These are phyloP conservation scores for Zingel zingel DNA, from an alignment of 2,113 vertebrate genomes.

Conservation along the genomic window DNA sequence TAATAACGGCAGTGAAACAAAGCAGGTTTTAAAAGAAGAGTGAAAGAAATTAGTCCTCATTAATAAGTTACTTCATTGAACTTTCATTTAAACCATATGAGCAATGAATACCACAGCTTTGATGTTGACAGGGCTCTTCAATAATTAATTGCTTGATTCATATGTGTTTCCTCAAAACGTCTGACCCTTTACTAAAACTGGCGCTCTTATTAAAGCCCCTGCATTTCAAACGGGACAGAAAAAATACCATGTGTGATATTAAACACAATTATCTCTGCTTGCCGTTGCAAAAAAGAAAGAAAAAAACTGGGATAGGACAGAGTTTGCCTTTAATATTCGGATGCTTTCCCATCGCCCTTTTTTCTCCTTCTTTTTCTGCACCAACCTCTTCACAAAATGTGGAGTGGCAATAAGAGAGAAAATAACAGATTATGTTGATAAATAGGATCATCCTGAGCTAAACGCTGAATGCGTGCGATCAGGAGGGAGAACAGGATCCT, in stretches of 20 bases:
- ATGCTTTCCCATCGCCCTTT: not conserved
- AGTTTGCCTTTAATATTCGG: slow-evolving; percentile 18
- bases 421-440: slow-evolving; percentile 71
- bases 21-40: slow-evolving; percentile 61
- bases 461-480: slow-evolving; percentile 74
- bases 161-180: slow-evolving; percentile 80
- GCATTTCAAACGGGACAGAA: slow-evolving; percentile 57
- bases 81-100: slow-evolving; percentile 76
- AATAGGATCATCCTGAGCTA: slow-evolving; percentile 78
- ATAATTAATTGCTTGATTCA: slow-evolving; percentile 81
- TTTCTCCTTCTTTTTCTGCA: slow-evolving; percentile 18
- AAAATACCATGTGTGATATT: slow-evolving; percentile 36
- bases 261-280: slow-evolving; percentile 45
- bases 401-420: slow-evolving; percentile 58
- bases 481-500: slow-evolving; percentile 73
- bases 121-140: slow-evolving; percentile 77
- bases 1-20: slow-evolving; percentile 50
- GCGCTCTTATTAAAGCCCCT: slow-evolving; percentile 54
- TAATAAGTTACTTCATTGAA: slow-evolving; percentile 83
- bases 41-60: slow-evolving; percentile 80
- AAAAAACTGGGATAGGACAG: not conserved
- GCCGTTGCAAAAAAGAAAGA: slow-evolving; percentile 19
- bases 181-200: slow-evolving; percentile 69
- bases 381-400: slow-evolving; percentile 43
- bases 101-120: slow-evolving; percentile 78